phyloP scores from a whole-genome alignment of 2,797 vertebrate species.

The Acanthis flammea region DNA sequence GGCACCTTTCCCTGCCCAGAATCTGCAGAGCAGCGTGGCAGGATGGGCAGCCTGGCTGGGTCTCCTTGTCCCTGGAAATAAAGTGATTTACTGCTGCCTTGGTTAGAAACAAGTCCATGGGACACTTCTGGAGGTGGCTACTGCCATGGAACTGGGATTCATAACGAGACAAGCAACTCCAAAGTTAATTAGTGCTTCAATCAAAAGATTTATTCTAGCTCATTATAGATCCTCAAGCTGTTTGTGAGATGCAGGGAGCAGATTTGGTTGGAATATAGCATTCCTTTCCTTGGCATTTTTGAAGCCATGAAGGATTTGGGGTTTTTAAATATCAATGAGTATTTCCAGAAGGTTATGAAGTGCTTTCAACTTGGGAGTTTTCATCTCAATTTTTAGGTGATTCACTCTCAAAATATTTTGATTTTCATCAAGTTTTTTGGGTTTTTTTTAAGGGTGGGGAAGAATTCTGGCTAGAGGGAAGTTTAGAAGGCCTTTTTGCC shows the following conservation, averaged over 20 bases:
- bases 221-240: slow-evolving; percentile 62
- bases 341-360: slow-evolving; percentile 53
- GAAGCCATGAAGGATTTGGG: slow-evolving; percentile 35
- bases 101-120: background rate
- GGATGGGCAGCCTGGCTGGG: background rate
- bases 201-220: slow-evolving; percentile 52
- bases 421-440: background rate
- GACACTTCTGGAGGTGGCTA: slow-evolving; percentile 14
- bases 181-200: slow-evolving; percentile 58
- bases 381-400: background rate
- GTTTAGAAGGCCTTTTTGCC: background rate
- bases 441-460: background rate
- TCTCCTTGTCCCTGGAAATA: background rate
- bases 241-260: slow-evolving; percentile 42
- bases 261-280: slow-evolving; percentile 50
- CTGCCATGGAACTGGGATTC: background rate
- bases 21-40: background rate
- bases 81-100: background rate
- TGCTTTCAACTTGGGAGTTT: background rate
- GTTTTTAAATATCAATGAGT: slow-evolving; percentile 48
- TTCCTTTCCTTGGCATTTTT: slow-evolving; percentile 48
- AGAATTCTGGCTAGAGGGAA: background rate
- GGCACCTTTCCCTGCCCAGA: background rate
- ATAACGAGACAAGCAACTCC: slow-evolving; percentile 9
- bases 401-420: background rate